Percentiles rank a stretch among this genome's conserved stretches.
Conservation (phyloP, 2,888 invertebrate species). For the Drosophila falleni region DNA sequence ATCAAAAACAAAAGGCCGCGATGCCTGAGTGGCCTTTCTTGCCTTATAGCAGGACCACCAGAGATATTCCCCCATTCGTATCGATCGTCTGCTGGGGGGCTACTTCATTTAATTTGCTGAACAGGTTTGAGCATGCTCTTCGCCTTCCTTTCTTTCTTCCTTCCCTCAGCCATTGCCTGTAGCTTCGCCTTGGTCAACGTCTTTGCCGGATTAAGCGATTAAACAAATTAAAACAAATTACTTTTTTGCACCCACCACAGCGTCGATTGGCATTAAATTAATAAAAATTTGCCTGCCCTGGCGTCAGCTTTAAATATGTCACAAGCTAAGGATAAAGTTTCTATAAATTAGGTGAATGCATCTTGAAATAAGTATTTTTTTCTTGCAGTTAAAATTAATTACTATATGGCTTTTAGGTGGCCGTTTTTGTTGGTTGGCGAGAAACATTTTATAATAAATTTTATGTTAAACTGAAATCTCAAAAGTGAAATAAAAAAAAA, state of each 20-base stretch:
- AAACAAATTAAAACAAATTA: slow-evolving; percentile 83
- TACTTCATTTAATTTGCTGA: slow-evolving; percentile 63
- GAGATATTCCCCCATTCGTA: slow-evolving; percentile 51
- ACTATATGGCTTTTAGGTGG: not conserved
- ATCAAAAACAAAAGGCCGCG: slow-evolving; percentile 80
- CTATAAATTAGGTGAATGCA: slow-evolving; percentile 10
- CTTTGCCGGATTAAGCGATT: slow-evolving; percentile 80
- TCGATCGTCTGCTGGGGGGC: slow-evolving; percentile 37
- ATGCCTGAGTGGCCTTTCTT: not conserved
- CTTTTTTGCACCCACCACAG: slow-evolving; percentile 81
- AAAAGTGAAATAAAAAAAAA: too few relatives aligned
- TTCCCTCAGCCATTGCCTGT: not conserved
- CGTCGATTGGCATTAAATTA: slow-evolving; percentile 69
- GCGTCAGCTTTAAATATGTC: slow-evolving; percentile 66
- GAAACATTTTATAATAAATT: too few relatives aligned
- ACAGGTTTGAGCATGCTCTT: slow-evolving; percentile 40
- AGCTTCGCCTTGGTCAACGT: slow-evolving; percentile 11
- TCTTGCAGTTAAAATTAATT: not conserved
- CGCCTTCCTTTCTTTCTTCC: not conserved
- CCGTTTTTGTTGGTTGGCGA: not conserved
- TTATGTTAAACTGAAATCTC: too few relatives aligned
- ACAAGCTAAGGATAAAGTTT: slow-evolving; percentile 24
- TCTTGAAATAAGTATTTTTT: slow-evolving; percentile 8
- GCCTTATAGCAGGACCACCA: slow-evolving; percentile 72
- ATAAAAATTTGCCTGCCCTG: slow-evolving; percentile 73